Evolutionary conservation across 2,888 invertebrate species (phyloP).

Genomic region (Byasa hedistus): DNA sequence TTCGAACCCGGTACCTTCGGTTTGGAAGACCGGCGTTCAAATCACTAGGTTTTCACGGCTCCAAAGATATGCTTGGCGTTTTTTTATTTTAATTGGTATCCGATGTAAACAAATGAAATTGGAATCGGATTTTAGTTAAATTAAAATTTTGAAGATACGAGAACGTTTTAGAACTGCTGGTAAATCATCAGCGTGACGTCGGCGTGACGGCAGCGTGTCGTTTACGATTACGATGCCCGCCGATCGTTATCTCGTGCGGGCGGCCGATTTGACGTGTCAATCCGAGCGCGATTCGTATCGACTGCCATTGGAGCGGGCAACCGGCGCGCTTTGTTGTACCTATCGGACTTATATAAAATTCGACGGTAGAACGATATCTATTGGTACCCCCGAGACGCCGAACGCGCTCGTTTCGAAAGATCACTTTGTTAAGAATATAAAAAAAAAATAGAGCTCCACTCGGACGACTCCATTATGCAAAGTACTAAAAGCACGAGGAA

Average conservation of each 20-base stretch:
- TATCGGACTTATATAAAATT: conserved; percentile 37
- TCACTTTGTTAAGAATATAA: not conserved
- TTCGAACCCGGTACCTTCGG: too few species aligned
- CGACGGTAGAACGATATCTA: conserved; percentile 34
- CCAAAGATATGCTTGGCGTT: too few species aligned
- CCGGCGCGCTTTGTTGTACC: conserved; percentile 70
- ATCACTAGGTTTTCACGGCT: too few species aligned
- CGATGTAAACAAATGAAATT: not conserved
- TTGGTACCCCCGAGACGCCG: conserved; percentile 42
- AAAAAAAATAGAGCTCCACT: not conserved
- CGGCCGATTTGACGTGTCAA: conserved; percentile 76
- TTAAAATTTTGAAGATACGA: too few species aligned
- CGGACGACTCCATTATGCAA: not conserved
- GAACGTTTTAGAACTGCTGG: conserved; percentile 43
- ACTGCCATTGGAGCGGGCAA: conserved; percentile 69
- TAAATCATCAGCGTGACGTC: conserved; percentile 52
- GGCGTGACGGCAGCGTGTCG: conserved; percentile 52
- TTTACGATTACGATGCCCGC: conserved; percentile 67
- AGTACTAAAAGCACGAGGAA: not conserved
- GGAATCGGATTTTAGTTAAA: not conserved
- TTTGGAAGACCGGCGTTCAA: too few species aligned
- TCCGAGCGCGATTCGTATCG: conserved; percentile 68
- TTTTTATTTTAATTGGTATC: too few species aligned
- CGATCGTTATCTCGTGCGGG: conserved; percentile 67
- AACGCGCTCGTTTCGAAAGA: not conserved